Evolutionary conservation across 2,888 invertebrate genomes (phyloP), one percentile per base, ranked within the genome.

Genomic region (Sussaba pulchella): DNA sequence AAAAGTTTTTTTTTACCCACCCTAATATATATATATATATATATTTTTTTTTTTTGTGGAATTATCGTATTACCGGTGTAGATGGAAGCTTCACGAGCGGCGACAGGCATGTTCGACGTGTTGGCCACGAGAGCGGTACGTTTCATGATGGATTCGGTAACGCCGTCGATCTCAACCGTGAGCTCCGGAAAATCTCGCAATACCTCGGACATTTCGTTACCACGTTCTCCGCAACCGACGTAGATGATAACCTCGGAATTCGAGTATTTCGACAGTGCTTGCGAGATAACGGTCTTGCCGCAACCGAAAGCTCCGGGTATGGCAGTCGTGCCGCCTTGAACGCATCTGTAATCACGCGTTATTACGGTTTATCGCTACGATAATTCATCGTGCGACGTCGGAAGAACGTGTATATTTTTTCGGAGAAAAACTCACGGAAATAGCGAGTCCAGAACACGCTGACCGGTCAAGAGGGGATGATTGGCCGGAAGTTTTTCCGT

Each of bases 51-150:
- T 9, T 72, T 47, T 59, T 2, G 10, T 9, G 9, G 8, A 47
- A 67, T 26, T 0, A 8, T 12, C 8, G 6, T 5, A 76, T 64
- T 81, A 94, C 98, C 98, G 81, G 99, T 99, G 93, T 99, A 99
- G 92, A 99, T 99, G 92, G 99, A 99, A 81, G 99, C 99, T 94
- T 99, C 99, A 93, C 99, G 96, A 93, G 99, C 99, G 89, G 99
- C 99, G 83, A 99, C 99, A 92, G 99, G 99, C 99, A 99, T 99
- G 97, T 99, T 99, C 84, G 99, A 99, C 36, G 99, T 99, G 94
- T 99, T 99, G 90, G 99, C 99, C 19, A 99, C 99, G 79, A 99
- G 94, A 43, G 99, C 98, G 1, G 99, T 99, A 93, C 99, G 96
- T 94, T 99, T 99, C 99, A 99, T 99, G 93, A 99, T 99, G 87